phyloP scores from a whole-genome alignment of 2,797 vertebrate genomes.

The Pitangus sulphuratus region DNA sequence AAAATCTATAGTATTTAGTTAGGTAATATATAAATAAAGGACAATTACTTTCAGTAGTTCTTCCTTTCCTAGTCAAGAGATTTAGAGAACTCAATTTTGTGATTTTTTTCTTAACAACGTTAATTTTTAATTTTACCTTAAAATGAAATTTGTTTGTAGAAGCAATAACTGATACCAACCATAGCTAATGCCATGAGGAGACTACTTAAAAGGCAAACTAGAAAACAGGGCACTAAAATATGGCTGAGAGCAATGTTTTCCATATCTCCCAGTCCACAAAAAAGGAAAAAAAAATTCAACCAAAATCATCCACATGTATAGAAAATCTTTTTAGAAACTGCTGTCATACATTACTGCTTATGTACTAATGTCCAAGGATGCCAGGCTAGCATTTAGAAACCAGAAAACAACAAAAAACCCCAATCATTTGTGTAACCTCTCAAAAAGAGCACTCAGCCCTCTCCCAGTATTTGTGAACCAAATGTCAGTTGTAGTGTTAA shows the following conservation, averaged over 20 bases:
- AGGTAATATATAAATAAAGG: neutral
- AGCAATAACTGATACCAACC: neutral
- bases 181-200: neutral
- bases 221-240: neutral
- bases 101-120: neutral
- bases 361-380: neutral
- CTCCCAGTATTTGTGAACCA: neutral
- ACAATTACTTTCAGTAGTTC: neutral
- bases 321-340: neutral
- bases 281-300: neutral
- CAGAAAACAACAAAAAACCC: accelerated
- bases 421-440: neutral
- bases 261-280: neutral
- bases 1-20: neutral
- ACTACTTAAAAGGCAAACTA: neutral
- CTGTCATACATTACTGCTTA: neutral
- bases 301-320: neutral
- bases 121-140: neutral
- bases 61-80: neutral
- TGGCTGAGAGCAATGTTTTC: neutral
- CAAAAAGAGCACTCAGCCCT: neutral
- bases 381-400: neutral
- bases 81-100: neutral
- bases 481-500: neutral
- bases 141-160: neutral